Evolutionary conservation across 2,888 invertebrate genomes (phyloP).

Genomic region (Strigamia crassipes): DNA sequence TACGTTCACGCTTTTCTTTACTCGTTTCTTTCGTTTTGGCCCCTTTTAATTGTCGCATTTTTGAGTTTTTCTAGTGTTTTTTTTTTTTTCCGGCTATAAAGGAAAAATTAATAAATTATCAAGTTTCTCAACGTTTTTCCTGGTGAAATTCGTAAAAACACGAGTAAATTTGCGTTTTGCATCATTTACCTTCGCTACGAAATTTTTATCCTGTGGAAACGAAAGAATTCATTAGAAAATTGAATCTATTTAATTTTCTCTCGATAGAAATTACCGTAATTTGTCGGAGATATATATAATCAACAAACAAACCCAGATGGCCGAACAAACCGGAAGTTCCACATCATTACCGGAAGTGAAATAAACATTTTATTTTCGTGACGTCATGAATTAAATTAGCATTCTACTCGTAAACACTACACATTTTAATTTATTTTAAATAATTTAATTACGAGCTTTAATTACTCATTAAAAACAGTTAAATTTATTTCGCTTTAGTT

Average conservation of each 20-base stretch:
- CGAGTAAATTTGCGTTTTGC: too few relatives aligned
- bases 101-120: neutral
- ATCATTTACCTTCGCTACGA: neutral
- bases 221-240: too few relatives aligned
- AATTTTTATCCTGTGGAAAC: too few relatives aligned
- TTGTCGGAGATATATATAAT: neutral
- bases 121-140: neutral
- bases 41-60: slow-evolving; percentile 57
- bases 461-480: too few relatives aligned
- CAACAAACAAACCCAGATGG: neutral
- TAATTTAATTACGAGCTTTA: too few relatives aligned
- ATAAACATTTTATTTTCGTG: neutral
- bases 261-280: neutral
- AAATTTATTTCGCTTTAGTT: too few relatives aligned
- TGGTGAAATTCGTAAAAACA: too few relatives aligned
- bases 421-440: too few relatives aligned
- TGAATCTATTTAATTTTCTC: neutral
- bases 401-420: neutral
- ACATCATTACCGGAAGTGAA: neutral
- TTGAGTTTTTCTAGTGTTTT: neutral
- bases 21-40: slow-evolving; percentile 55
- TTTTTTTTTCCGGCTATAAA: neutral
- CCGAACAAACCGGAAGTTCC: neutral
- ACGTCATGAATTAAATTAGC: neutral
- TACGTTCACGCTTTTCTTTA: slow-evolving; percentile 56